Evolutionary conservation across 2,888 invertebrate genomes (phyloP), one percentile per base, ranked within the genome.

Genomic region (Dryocosmus kuriphilus): DNA sequence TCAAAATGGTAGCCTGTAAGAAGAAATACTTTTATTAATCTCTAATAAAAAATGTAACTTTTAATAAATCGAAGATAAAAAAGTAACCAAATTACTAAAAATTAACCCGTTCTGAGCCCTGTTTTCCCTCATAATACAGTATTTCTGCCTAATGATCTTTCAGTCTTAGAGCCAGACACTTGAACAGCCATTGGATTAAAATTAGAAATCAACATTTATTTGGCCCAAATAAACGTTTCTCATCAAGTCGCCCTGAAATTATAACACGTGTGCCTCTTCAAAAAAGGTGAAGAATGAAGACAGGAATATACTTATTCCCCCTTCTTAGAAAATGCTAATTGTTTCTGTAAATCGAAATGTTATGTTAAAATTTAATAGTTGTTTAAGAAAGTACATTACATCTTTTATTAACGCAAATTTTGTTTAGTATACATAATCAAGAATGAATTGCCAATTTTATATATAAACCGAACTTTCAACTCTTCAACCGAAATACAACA

Each of bases 311-410:
- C 74, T 57, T 55, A 32, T 75, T 32, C 41, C 41, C 38, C 35
- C 7, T 60, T 74, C 38, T 14, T 11, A 38, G 60, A 61, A 62
- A 32, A 55, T 67, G n/a, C n/a, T 57, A 27, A 60, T 60, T 6
- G 32, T 60, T 62, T 77, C 55, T 57, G 55, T 3, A 71, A 22
- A 76, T 22, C 16, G 24, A 73, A 77, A 76, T 61, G 41, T 61
- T 51, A 75, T 46, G 46, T 71, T 51, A 19, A 71, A 51, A 51
- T 71, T 46, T n/a, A 30, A 19, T 46, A 71, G 19, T 41, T 67
- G 41, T 7, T 71, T 9, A 30, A 51, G 27, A 27, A 67, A 46
- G 5, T 7, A 19, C 19, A 8, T 57, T 22, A 57, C 3, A 57
- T 57, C 9, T 57, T 55, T 19, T 55, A 7, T 8, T 19, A n/a